Conservation (phyloP, 2,888 invertebrate genomes). For the Drosophila peninsularis region DNA sequence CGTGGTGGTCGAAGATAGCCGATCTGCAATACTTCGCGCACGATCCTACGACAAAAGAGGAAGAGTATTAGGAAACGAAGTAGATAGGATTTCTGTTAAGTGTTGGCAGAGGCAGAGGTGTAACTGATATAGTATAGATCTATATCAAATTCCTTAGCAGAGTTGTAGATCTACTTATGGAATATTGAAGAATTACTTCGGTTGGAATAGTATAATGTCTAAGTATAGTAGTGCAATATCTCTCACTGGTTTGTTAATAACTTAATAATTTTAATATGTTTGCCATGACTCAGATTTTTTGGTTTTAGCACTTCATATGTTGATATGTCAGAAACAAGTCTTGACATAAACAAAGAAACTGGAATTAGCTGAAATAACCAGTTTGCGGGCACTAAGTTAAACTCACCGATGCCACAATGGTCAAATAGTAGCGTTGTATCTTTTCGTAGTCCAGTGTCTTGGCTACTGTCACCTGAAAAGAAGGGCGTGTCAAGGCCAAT, state of each 20-base stretch:
- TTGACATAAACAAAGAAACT: conserved; percentile 8
- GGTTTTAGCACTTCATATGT: not conserved
- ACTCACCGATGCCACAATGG: conserved; percentile 94
- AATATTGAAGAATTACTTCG: too few relatives aligned
- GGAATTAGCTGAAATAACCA: not conserved
- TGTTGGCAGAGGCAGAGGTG: too few relatives aligned
- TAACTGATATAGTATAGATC: too few relatives aligned
- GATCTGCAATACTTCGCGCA: conserved; percentile 90
- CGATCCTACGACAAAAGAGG: conserved; percentile 88
- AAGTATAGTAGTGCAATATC: too few relatives aligned
- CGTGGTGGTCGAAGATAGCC: conserved; percentile 93
- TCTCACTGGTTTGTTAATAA: not conserved
- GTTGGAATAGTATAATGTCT: not conserved
- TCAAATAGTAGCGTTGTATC: conserved; percentile 94
- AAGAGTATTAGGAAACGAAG: not conserved
- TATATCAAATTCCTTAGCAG: too few relatives aligned
- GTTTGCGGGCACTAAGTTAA: conserved; percentile 29
- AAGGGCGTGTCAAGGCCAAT: not conserved
- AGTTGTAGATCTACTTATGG: too few relatives aligned
- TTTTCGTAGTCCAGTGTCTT: conserved; percentile 94
- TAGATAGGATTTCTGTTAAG: too few relatives aligned
- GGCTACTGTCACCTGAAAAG: conserved; percentile 89
- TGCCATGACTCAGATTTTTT: conserved; percentile 5
- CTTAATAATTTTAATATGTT: not conserved
- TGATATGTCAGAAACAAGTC: conserved; percentile 7